Base-by-base conservation (phyloP, 2,888 invertebrate genomes). In the Drosophila emarginata region DNA sequence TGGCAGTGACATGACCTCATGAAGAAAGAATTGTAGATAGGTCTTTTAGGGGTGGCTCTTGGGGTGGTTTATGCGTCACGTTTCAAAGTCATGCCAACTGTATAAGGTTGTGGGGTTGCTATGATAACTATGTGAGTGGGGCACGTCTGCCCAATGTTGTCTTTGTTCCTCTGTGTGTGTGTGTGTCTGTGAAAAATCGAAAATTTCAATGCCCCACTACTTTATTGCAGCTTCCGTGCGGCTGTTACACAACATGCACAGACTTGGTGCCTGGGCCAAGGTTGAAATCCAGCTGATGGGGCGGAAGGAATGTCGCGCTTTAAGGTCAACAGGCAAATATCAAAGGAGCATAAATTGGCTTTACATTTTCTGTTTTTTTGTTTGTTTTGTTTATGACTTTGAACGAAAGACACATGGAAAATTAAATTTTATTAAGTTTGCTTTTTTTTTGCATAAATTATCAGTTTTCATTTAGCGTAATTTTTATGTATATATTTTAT, bases 401-500 rank as follows among this genome's bases (percentile, higher is more conserved):
- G 89, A 89, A 89, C 89, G 89, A 89, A 89, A 89, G 89, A 89
- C 89, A 89, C 89, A 89, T 89, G 89, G 77, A 89, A 89, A 89
- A 89, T 89, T 79, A 89, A 81, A 87, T 80, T 84, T 89, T 83
- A 80, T 87, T 75, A 88, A 82, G 66, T 77, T 73, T 67, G 64
- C 61, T 78, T 80, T 79, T 69, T 28, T 67, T 82, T 79, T 79
- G 87, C 87, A 79, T 85, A 78, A 85, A 82, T 81, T 88, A 78
- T 64, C 60, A 61, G 83, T 76, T 72, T 74, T 85, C 79, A 21
- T 70, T 73, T 86, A 78, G 82, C 85, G 61, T 77, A 72, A 72
- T 80, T 78, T 63, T 69, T 74, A 59, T 66, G 64, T 72, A 67
- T 82, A 78, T 74, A 72, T 67, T 80, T 71, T 68, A 64, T 77